Base-by-base conservation (phyloP, 2,797 vertebrate species). In the Balearica regulorum region DNA sequence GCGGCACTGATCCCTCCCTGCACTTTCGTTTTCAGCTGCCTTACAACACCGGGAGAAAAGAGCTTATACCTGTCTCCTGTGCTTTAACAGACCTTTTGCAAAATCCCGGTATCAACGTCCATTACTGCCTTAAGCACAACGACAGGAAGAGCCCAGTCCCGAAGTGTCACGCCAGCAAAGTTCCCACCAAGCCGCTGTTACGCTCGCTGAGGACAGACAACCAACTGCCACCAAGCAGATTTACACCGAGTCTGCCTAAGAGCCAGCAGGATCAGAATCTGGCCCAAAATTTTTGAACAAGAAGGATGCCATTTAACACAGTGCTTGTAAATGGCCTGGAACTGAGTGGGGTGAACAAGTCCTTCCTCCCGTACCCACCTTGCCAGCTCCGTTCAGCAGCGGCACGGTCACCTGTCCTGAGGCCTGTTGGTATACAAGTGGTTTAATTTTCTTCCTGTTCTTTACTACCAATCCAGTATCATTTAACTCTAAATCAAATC, bases 141-240 rank as follows among this genome's bases (percentile, higher is more conserved):
- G 0, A 55, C 6, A 43, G 43, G 35, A 87, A 60, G 29, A 77
- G 20, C 14, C 14, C 41, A 13, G 31, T 49, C 17, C 51, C 20
- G 19, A 57, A 8, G n/a, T 0, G 2, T 16, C 54, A 66, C 0
- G 0, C 14, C 70, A 87, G 69, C 11, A 0, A 61, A 35, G 37
- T 2, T 69, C 48, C 66, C 71, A 85, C 13, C 68, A 8, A 79
- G 53, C 25, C 60, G 22, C 25, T 28, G 22, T 37, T 37, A 41
- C 0, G 3, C 26, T 39, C 18, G 61, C 16, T 2, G 7, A 16
- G 5, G 14, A 11, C n/a, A 48, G 54, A 4, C 49, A 69, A 35
- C 35, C 73, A 75, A 1, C 1, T 20, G 29, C 31, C 28, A 22
- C 9, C 20, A 7, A 2, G 9, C n/a, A 62, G 37, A 60, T 33